Percentiles rank a stretch among this genome's conserved stretches.
Evolutionary conservation across 2,797 vertebrate species (phyloP).

Genomic region (Cercopithecus hamlyni): DNA sequence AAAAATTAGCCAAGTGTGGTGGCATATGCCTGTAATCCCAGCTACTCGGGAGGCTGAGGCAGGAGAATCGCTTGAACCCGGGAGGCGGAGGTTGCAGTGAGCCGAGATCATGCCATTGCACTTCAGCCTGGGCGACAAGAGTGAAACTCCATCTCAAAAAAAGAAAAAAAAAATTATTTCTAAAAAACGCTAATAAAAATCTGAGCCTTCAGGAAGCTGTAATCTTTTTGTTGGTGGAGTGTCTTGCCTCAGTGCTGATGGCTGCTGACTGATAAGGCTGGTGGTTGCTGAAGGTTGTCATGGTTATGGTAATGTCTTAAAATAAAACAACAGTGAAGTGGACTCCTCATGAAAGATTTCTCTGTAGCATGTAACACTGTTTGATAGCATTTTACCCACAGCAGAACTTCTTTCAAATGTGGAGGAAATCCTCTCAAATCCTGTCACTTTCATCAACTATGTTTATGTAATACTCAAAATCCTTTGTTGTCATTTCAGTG

Average conservation of each 20-base stretch:
- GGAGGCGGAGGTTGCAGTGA: background rate
- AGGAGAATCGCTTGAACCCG: background rate
- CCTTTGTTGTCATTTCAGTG: background rate
- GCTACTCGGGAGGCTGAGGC: background rate
- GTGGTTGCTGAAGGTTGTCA: background rate
- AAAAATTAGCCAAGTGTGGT: background rate
- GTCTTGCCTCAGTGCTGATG: background rate
- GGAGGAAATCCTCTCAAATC: background rate
- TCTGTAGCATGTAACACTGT: background rate
- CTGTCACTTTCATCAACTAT: background rate
- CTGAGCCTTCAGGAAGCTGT: background rate
- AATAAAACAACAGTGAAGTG: background rate
- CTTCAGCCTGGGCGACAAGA: background rate
- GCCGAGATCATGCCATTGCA: background rate
- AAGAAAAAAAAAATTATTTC: too few relatives aligned
- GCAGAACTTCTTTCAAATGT: background rate
- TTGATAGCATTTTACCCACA: background rate
- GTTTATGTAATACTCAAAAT: background rate
- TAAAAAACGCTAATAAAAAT: too few relatives aligned
- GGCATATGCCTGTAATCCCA: background rate
- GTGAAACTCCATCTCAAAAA: background rate
- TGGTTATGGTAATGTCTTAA: background rate
- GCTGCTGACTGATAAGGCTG: background rate
- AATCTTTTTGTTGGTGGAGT: background rate
- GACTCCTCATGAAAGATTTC: background rate